These are phyloP conservation scores for Melitaea cinxia DNA, from an alignment of 1,140 invertebrate species.

Conservation along the genomic window DNA sequence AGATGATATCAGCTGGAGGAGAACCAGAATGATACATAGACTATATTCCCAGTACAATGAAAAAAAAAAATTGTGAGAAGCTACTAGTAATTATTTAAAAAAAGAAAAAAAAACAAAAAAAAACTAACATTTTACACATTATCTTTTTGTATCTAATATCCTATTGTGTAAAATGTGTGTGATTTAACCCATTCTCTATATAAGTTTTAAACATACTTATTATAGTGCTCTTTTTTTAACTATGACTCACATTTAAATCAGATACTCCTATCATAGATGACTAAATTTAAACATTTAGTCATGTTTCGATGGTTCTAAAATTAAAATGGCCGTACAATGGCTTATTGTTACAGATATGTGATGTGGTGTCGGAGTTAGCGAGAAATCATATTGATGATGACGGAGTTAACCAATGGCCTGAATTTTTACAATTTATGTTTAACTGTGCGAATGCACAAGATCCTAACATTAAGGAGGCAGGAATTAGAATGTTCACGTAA, in stretches of 20 bases:
- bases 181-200: too few relatives aligned
- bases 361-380: slow-evolving; percentile 96
- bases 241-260: background rate
- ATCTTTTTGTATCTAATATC: too few relatives aligned
- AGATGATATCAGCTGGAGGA: too few relatives aligned
- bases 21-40: too few relatives aligned
- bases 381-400: slow-evolving; percentile 98
- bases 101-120: too few relatives aligned
- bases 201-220: background rate
- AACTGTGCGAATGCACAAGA: slow-evolving; percentile 93
- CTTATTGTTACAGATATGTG: slow-evolving; percentile 84
- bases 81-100: too few relatives aligned
- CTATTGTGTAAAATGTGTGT: too few relatives aligned
- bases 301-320: background rate
- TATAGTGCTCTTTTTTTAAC: background rate
- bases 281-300: background rate
- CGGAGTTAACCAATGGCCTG: slow-evolving; percentile 98
- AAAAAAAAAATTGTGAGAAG: too few relatives aligned
- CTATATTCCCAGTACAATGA: too few relatives aligned
- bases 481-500: slow-evolving; percentile 96
- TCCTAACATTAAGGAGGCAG: slow-evolving; percentile 94
- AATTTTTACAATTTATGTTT: slow-evolving; percentile 98
- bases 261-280: background rate
- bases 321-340: slow-evolving; percentile 9
- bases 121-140: too few relatives aligned